phyloP scores from a whole-genome alignment of 53 echinoderm and acorn worm genomes.

The Apostichopus leukothele region DNA sequence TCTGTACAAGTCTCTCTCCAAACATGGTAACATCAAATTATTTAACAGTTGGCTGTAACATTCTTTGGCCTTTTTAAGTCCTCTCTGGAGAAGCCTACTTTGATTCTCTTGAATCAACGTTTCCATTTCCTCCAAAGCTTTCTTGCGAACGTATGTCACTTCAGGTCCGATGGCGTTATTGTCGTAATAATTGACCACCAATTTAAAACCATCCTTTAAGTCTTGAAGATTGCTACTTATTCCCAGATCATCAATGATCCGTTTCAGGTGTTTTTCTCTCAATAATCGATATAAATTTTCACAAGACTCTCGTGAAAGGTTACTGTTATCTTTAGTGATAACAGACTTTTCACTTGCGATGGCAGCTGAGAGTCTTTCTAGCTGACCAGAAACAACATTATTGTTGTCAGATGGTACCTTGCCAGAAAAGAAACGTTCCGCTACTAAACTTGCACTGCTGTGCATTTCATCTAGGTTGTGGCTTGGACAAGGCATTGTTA shows the following conservation, averaged over 20 bases:
- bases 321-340: not conserved
- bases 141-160: not conserved
- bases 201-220: not conserved
- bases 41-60: not conserved
- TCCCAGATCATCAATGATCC: conserved; percentile 1
- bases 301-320: conserved; percentile 1
- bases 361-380: not conserved
- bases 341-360: not conserved
- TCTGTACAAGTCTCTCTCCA: not conserved
- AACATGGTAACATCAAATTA: conserved; percentile 13
- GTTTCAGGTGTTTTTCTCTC: not conserved
- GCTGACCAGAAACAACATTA: not conserved
- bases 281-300: not conserved
- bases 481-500: not conserved
- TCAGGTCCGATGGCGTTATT: not conserved
- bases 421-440: not conserved
- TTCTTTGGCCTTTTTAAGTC: not conserved
- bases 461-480: not conserved
- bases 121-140: not conserved
- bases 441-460: not conserved
- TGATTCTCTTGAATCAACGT: not conserved
- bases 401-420: not conserved
- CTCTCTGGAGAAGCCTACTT: not conserved
- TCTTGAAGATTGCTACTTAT: not conserved
- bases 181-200: not conserved